Evolutionary conservation across 2,888 invertebrate genomes (phyloP).

Genomic region (Cryptophagus acutangulus): DNA sequence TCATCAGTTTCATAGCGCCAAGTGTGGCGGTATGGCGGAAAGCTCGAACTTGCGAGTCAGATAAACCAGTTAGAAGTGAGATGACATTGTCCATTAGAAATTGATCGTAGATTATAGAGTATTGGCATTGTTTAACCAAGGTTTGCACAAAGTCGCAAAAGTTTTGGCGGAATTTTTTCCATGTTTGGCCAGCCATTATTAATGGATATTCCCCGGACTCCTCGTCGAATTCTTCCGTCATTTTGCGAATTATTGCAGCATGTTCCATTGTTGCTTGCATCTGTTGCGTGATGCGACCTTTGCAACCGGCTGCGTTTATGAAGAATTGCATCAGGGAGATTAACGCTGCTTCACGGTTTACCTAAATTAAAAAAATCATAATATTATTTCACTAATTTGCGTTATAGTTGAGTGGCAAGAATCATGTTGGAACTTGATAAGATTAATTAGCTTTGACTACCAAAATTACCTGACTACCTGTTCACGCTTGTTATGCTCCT

Average conservation of each 20-base stretch:
- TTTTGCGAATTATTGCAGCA: conserved; percentile 92
- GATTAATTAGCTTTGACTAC: no score
- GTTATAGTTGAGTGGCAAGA: no score
- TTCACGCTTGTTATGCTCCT: no score
- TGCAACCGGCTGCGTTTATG: conserved; percentile 95
- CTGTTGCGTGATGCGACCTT: conserved; percentile 84
- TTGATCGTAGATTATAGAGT: conserved; percentile 98
- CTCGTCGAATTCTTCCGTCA: conserved; percentile 99
- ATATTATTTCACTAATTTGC: no score
- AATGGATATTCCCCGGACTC: conserved; percentile 98
- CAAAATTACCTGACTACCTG: no score
- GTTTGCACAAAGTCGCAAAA: conserved; percentile 98
- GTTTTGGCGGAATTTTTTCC: conserved; percentile 94
- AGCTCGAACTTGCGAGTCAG: conserved; percentile 79
- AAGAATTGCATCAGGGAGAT: conserved; percentile 97
- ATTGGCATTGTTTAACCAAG: conserved; percentile 94
- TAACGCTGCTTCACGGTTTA: conserved; percentile 82
- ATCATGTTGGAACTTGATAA: no score
- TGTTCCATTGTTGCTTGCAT: conserved; percentile 95
- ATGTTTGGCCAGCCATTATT: conserved; percentile 93
- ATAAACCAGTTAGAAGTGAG: conserved; percentile 91
- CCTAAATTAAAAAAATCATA: no score
- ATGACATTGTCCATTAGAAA: conserved; percentile 99
- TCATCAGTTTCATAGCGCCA: conserved; percentile 97
- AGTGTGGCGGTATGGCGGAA: conserved; percentile 47